These are phyloP conservation scores for Nasonia vitripennis DNA, from an alignment of 1,140 invertebrate species.

Conservation along the genomic window DNA sequence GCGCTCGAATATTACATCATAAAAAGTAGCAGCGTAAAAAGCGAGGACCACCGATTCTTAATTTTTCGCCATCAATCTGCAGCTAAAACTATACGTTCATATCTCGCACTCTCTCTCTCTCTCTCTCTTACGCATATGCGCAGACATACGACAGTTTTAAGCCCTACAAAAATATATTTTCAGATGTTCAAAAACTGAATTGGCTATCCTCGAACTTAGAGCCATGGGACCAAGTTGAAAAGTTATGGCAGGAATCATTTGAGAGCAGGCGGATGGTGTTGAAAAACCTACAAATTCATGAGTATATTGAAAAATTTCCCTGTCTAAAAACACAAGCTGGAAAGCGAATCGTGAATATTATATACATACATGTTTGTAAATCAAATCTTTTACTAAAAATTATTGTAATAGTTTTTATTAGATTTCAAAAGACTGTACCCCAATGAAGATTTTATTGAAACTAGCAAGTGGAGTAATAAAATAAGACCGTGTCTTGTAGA, in stretches of 20 bases:
- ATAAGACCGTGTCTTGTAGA: neutral
- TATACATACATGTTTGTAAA: neutral
- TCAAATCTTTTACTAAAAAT: neutral
- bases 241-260: neutral
- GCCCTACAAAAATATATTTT: neutral
- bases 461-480: neutral
- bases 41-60: too few relatives aligned
- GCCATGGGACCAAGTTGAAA: neutral
- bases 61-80: too few relatives aligned
- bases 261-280: neutral
- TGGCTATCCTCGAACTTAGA: neutral
- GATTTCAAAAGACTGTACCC: neutral
- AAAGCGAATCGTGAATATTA: constrained; percentile 29
- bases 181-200: neutral
- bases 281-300: neutral
- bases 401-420: neutral
- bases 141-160: too few relatives aligned
- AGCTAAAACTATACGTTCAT: too few relatives aligned
- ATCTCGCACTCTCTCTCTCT: too few relatives aligned
- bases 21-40: too few relatives aligned
- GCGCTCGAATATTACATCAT: too few relatives aligned
- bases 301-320: constrained; percentile 32
- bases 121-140: too few relatives aligned
- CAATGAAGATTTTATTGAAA: neutral
- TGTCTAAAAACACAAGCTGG: constrained; percentile 7